phyloP scores from a whole-genome alignment of 2,888 invertebrate species.

The Chrysotoxum bicinctum region DNA sequence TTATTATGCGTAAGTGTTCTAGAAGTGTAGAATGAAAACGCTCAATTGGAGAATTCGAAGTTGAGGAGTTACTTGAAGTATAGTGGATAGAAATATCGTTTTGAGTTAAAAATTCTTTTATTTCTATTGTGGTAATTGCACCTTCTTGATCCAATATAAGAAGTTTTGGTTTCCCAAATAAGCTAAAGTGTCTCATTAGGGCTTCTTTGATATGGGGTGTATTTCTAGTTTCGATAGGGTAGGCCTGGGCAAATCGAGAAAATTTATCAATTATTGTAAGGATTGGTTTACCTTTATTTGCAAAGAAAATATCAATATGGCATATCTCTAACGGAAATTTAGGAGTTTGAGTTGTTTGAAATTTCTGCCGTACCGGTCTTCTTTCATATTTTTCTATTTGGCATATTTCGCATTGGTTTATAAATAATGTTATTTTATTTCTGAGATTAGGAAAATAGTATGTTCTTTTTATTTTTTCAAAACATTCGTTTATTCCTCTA shows the following conservation, averaged over 20 bases:
- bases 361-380: background rate
- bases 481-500: background rate
- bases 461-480: background rate
- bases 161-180: background rate
- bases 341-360: background rate
- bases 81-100: background rate
- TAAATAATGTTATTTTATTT: too few species aligned
- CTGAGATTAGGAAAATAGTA: background rate
- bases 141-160: background rate
- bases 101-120: background rate
- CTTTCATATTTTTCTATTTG: background rate
- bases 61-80: background rate
- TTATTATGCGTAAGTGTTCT: background rate
- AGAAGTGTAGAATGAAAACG: background rate
- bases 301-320: background rate
- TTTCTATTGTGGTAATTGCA: background rate
- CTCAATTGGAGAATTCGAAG: background rate
- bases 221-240: background rate
- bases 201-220: conserved; percentile 1
- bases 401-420: background rate
- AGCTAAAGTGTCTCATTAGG: background rate
- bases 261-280: background rate
- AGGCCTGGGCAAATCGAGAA: background rate
- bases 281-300: background rate
- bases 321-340: background rate